Conservation (phyloP, 2,113 vertebrate species). For the Alligator mississippiensis region DNA sequence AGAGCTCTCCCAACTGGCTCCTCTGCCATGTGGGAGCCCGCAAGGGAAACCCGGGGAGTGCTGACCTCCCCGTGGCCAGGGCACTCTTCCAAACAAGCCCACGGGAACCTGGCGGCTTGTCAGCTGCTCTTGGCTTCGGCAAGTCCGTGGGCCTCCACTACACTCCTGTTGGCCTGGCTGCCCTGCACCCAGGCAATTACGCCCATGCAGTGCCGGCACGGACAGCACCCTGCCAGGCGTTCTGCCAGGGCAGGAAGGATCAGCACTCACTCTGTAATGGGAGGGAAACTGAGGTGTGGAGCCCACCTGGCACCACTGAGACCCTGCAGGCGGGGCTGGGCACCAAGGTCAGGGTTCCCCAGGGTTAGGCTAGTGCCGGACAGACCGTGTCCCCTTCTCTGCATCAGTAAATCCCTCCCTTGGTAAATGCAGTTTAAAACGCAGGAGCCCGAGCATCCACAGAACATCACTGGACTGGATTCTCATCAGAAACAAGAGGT, state of each 20-base stretch:
- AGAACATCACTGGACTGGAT: neutral
- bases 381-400: neutral
- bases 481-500: neutral
- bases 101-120: neutral
- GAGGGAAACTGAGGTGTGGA: neutral
- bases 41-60: neutral
- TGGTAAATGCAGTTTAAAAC: neutral
- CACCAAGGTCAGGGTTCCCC: neutral
- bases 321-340: neutral
- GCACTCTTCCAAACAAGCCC: neutral
- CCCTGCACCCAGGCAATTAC: neutral
- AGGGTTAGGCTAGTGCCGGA: neutral
- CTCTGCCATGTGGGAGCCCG: neutral
- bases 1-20: neutral
- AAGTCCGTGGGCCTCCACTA: too few species aligned
- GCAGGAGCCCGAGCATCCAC: neutral
- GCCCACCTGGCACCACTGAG: neutral
- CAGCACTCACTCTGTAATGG: neutral
- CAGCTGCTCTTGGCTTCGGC: neutral
- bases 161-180: neutral
- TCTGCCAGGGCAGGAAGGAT: neutral
- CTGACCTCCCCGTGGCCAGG: neutral
- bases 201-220: too few species aligned
- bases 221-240: too few species aligned
- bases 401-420: neutral